Evolutionary conservation across 2,797 vertebrate species (phyloP), one percentile per base, ranked within the genome.

Genomic region (Hephaestus fuliginosus): DNA sequence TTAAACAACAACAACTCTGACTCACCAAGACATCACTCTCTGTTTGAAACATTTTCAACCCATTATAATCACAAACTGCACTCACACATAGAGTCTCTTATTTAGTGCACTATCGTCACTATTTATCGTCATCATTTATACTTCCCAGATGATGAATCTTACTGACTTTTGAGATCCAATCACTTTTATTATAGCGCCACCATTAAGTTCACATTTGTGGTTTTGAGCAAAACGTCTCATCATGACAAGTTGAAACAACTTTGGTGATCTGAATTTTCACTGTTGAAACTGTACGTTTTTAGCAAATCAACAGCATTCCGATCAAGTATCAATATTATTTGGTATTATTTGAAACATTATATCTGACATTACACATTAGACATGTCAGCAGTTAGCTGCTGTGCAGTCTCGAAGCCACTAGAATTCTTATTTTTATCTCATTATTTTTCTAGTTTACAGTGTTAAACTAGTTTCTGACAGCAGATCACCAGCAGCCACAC

Each of bases 1-100:
- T 83, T 83, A 78, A 86, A 82, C 74, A 88, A 76, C 68, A 76
- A 86, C 76, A 80, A 49, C 82, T 86, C 67, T 89, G 82, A 88
- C 80, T 87, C 85, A 89, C 74, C 49, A 36, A 49, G 36, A 25
- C 15, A 73, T 55, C 51, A 69, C 48, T 49, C 63, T 69, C 20
- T 57, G 46, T 33, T 9, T 53, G 65, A 60, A 80, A 75, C 65
- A 78, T 60, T 41, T 55, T 28, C 55, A 74, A 57, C 49, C 65
- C 33, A 7, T 72, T 58, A 61, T 64, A 25, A 55, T 53, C 39
- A 39, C 36, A 76, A 48, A 65, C n/a, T 30, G 14, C 30, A 33
- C 25, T 36, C 9, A 17, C 44, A 61, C 48, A 18, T 7, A 28
- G 43, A 14, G 14, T 44, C 43, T 51, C 36, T 39, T 43, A 62